phyloP scores from a whole-genome alignment of 2,888 invertebrate genomes.

The Conistra vaccinii region DNA sequence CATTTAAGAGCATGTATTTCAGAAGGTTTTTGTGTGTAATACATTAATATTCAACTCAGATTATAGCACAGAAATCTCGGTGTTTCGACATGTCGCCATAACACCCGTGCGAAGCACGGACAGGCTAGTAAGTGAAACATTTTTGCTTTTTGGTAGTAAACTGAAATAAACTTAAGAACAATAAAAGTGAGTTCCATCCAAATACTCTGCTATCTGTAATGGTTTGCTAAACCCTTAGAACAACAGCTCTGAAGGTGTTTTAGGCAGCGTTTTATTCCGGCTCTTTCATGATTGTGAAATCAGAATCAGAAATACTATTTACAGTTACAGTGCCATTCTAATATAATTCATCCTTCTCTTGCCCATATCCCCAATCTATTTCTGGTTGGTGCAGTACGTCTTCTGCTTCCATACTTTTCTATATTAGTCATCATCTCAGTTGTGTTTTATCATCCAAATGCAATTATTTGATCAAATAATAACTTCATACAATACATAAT shows the following conservation, averaged over 20 bases:
- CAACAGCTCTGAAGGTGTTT: not conserved
- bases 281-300: not conserved
- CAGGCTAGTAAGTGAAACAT: not conserved
- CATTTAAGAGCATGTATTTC: not conserved
- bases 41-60: not conserved
- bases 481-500: not conserved
- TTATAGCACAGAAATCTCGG: not conserved
- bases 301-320: not conserved
- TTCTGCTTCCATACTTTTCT: not conserved
- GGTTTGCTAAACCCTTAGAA: not conserved
- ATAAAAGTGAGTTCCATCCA: not conserved
- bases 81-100: not conserved
- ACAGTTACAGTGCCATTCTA: not conserved
- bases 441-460: not conserved
- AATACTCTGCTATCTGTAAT: no score
- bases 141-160: not conserved
- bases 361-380: not conserved
- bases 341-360: not conserved
- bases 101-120: no score
- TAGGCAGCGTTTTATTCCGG: not conserved
- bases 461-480: not conserved
- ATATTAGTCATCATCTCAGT: not conserved
- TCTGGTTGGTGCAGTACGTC: not conserved
- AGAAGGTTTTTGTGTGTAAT: not conserved
- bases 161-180: not conserved